A percentile compares a stretch with the other conserved stretches of the same genome.
phyloP scores from a whole-genome alignment of 1,140 invertebrate genomes.

The Aphelenchoides fujianensis region DNA sequence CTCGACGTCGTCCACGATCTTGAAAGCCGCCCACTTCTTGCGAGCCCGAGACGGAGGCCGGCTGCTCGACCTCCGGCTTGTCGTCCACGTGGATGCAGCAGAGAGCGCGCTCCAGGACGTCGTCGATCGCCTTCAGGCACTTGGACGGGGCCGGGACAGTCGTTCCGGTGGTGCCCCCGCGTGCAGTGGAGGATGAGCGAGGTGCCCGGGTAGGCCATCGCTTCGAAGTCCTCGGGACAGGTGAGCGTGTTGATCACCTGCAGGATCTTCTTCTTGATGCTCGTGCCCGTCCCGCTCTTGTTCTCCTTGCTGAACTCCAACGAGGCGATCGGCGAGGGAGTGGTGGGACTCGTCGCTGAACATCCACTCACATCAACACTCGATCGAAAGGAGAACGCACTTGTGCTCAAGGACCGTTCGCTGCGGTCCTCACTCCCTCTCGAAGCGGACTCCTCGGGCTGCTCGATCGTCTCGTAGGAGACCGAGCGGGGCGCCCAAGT shows the following conservation, averaged over 20 bases:
- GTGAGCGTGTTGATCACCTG: slow-evolving; percentile 26
- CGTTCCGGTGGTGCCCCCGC: neutral
- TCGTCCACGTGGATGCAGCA: slow-evolving; percentile 26
- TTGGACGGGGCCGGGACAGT: slow-evolving; percentile 35
- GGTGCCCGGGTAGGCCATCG: slow-evolving; percentile 37
- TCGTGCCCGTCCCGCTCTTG: slow-evolving; percentile 26
- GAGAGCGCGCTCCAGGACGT: slow-evolving; percentile 23
- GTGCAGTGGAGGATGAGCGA: slow-evolving; percentile 28
- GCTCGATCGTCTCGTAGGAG: neutral
- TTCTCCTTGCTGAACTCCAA: slow-evolving; percentile 24
- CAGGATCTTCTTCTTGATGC: neutral
- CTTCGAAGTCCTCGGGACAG: slow-evolving; percentile 35
- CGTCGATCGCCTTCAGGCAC: slow-evolving; percentile 27
- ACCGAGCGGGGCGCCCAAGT: neutral
- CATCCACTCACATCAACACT: neutral
- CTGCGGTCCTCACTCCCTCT: slow-evolving; percentile 11
- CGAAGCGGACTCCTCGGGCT: neutral
- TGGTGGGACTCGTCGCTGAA: neutral
- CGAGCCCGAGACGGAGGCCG: neutral
- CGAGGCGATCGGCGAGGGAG: slow-evolving; percentile 1
- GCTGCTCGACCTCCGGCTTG: neutral
- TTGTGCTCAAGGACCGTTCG: neutral
- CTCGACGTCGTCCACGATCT: slow-evolving; percentile 18
- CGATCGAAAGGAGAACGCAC: neutral
- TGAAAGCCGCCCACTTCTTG: slow-evolving; percentile 17